Evolutionary conservation across 2,797 vertebrate genomes (phyloP), one percentile per base, ranked within the genome.

Genomic region (Etheostoma perlongum): DNA sequence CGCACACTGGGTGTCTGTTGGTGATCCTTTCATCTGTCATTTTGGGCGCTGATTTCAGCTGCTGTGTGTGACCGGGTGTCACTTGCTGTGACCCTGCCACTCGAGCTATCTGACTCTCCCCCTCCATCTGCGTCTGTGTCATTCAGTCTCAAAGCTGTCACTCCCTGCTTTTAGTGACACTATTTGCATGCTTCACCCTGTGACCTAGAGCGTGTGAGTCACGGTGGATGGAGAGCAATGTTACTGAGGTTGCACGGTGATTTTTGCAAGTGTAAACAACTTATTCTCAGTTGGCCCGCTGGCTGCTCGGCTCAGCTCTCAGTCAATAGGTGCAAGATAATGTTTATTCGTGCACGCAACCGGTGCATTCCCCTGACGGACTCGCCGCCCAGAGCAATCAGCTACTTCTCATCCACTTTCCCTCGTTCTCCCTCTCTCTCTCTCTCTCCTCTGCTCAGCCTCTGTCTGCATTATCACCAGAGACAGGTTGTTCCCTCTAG

Each of bases 251-350:
- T 21, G 46, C 81, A 48, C 55, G 0, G 60, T 60, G 64, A 16
- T 81, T 87, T 88, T 74, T 85, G 84, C 81, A 84, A 89, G 82
- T 91, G 90, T 91, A 92, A 92, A 92, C 89, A 93, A 76, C 74
- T 87, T 78, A 80, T 87, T 85, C 90, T 93, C 91, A 82, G 86
- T 86, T 58, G 78, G 79, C 82, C 85, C 9, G 46, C 69, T 2
- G 81, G 83, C 85, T 72, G 77, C 82, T 88, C 80, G 1, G 79
- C 87, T 90, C 84, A 27, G 77, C 89, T 87, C 83, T 83, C 86
- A 85, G 88, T 91, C 90, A 89, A 85, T 71, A 89, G 85, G 74
- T 65, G 23, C 61, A 0, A 84, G 92, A 89, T 93, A 91, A 91
- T 91, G 84, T 92, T 91, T 92, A 84, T 87, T 89, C 70, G 76